Conservation (phyloP, 37 sponge, comb jelly and placozoan genomes). For the Petrosia ficiformis region DNA sequence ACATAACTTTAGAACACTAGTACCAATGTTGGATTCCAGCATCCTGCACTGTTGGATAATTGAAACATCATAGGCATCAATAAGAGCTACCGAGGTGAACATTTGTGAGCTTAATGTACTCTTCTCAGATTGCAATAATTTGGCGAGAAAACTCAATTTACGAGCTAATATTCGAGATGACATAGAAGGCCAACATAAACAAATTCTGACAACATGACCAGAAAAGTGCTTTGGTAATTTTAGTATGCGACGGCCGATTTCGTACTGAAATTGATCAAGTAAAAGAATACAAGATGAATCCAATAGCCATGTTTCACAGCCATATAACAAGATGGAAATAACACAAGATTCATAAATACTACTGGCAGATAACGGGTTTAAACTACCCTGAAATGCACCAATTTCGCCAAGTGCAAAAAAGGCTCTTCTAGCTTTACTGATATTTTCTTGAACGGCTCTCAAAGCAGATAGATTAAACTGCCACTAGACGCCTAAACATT, state of each 20-base stretch:
- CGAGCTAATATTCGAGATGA: no score
- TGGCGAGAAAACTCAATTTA: no score
- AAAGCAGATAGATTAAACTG: slow-evolving; percentile 7
- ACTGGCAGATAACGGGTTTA: slow-evolving; percentile 6
- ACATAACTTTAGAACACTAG: no score
- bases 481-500: slow-evolving; percentile 18
- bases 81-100: no score
- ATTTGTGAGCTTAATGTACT: no score
- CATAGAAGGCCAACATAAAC: no score
- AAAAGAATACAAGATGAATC: not conserved
- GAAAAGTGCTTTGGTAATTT: slow-evolving; percentile 3
- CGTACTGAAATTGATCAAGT: slow-evolving; percentile 13
- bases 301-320: not conserved
- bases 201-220: not conserved
- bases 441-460: slow-evolving; percentile 15
- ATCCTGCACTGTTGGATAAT: no score
- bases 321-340: not conserved
- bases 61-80: no score
- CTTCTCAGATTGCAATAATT: no score
- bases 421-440: slow-evolving; percentile 22
- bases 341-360: slow-evolving; percentile 20
- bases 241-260: slow-evolving; percentile 12
- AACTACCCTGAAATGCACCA: slow-evolving; percentile 18
- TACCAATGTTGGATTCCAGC: no score
- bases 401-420: slow-evolving; percentile 10